Base-by-base conservation (phyloP, 2,113 vertebrate genomes). In the Zingel zingel region DNA sequence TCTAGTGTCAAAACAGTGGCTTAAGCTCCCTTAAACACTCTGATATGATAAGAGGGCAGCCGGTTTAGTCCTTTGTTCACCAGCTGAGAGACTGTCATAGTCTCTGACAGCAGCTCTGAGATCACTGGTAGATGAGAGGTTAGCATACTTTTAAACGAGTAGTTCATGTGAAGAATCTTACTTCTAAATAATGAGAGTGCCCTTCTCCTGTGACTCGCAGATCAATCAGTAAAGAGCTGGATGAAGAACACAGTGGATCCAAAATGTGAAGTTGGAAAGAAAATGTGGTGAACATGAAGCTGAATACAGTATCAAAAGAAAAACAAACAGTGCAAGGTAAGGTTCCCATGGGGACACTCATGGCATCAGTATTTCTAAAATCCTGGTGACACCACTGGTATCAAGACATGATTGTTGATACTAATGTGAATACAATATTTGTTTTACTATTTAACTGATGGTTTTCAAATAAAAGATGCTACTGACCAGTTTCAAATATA, bases 161-260 rank as follows among this genome's bases (percentile, higher is more conserved):
- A 69, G 92, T 91, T 90, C 81, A 89, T 88, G 82, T 69, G 66
- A 77, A 36, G 81, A 85, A 79, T 73, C 81, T 87, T 45, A 69
- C 74, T 81, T 74, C 85, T 82, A 75, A 92, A 86, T 94, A 94
- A 94, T 91, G 87, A 94, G 89, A 80, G 81, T 74, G 82, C 79
- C 76, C 84, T 84, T 79, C 87, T 85, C 64, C 54, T 39, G 71
- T 58, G 51, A 88, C 70, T 88, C 72, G 48, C 79, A 88, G 88
- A 93, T 94, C 86, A 93, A 91, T 92, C 45, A 43, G 69, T 5
- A 57, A 75, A 74, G 74, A 84, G 78, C 54, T 70, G 59, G 79
- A 81, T 68, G 65, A n/a, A 80, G 72, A 85, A 74, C 61, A 77
- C 13, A 61, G 48, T 69, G 65, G 79, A 79, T 3, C 9, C 5